Conservation (phyloP, 1,140 invertebrate genomes). For the Chironomus striatipennis region DNA sequence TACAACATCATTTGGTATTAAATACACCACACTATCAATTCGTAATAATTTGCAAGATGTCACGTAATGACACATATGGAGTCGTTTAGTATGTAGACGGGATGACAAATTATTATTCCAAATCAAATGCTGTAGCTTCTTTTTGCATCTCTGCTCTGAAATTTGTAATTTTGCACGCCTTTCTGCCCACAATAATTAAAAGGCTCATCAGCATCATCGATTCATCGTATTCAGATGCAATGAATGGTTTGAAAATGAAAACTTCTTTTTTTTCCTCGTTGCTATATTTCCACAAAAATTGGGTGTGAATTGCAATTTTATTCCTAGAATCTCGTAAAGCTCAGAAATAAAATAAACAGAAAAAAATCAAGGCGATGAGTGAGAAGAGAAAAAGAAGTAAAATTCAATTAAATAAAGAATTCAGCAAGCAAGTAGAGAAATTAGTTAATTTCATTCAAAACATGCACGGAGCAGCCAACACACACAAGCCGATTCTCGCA, state of each 20-base stretch:
- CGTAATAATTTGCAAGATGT: slow-evolving; percentile 8
- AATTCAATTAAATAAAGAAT: too few species aligned
- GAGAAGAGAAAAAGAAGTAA: too few species aligned
- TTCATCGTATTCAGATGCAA: neutral
- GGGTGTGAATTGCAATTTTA: neutral
- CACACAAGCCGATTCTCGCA: neutral
- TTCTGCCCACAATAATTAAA: neutral
- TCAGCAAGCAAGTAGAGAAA: neutral
- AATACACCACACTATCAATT: neutral
- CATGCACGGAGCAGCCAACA: neutral
- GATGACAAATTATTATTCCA: slow-evolving; percentile 1
- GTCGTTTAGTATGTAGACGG: neutral
- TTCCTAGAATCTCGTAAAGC: neutral
- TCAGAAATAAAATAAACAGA: too few species aligned
- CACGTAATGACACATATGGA: neutral
- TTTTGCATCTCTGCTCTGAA: neutral
- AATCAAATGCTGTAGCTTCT: neutral
- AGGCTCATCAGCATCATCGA: neutral
- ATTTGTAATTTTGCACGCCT: neutral
- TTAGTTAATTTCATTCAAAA: slow-evolving; percentile 15
- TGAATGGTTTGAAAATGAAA: neutral
- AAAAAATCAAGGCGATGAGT: neutral
- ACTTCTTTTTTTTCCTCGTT: neutral
- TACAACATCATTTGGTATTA: neutral
- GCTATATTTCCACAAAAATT: neutral